Base-by-base conservation (phyloP, 2,888 invertebrate species). In the Drosophila aldrichi region DNA sequence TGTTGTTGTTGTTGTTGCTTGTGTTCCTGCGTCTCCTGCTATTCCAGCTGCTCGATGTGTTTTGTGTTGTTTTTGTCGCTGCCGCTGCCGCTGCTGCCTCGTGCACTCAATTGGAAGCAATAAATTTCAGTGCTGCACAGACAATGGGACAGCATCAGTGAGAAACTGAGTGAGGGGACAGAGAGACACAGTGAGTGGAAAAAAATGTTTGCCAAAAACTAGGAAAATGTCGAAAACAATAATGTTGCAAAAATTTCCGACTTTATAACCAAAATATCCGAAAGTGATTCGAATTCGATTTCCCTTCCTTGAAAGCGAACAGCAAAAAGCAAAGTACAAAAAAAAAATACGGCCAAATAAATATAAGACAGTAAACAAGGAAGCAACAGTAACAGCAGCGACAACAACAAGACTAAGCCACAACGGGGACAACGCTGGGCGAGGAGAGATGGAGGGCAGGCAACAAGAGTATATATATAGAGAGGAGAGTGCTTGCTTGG, bases 231-330 rank as follows among this genome's bases (percentile, higher is more conserved):
- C 82, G 79, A 89, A 90, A 90, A 90, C 91, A 86, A 88, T 88
- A 88, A 89, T 89, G 90, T 88, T 79, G 79, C 88, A 84, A 85
- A 86, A 89, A 89, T 89, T 89, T 91, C 88, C 90, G 90, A 89
- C 86, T 90, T 91, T 90, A 90, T 82, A 80, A 86, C 87, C 86
- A 81, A 90, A 88, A 89, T 91, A 92, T 92, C 91, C 90, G 91
- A 91, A 92, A 92, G 90, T 91, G 91, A 91, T 92, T 91, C 90
- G 85, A 88, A 91, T 90, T 91, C 91, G 89, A 91, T 92, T 92
- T 91, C 90, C 92, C 81, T 81, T 82, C 58, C 22, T 29, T 46
- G 70, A 60, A 64, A 60, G 51, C 55, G 51, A 57, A 46, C 44
- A 62, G 41, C 51, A 57, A 54, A 38, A 9, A 52, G 38, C 38